phyloP scores from a whole-genome alignment of 2,797 vertebrate genomes.

The Salarias fasciatus region DNA sequence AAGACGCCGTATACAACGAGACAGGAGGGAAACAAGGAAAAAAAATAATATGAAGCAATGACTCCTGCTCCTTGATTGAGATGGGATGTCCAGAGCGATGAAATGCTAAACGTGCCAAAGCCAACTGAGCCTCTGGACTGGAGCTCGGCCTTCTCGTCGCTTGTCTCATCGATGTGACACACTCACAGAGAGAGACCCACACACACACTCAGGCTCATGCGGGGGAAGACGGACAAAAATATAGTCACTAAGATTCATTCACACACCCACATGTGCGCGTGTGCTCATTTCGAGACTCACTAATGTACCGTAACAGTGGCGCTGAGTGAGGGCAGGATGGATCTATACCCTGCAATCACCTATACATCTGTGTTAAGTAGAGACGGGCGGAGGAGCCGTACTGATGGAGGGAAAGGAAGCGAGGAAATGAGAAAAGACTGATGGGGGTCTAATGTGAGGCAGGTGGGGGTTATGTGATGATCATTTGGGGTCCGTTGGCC shows the following conservation, averaged over 20 bases:
- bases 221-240: conserved; percentile 25
- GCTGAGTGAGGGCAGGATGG: conserved; percentile 38
- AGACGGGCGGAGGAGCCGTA: conserved; percentile 3
- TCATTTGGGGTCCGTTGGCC: conserved; percentile 41
- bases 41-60: conserved; percentile 3
- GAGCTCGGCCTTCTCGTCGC: conserved; percentile 51
- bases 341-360: conserved; percentile 45
- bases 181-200: conserved; percentile 32
- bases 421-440: conserved; percentile 35
- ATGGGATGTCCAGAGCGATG: conserved; percentile 41
- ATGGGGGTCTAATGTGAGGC: conserved; percentile 33
- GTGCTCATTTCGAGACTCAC: conserved; percentile 25
- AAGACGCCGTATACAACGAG: too few relatives aligned
- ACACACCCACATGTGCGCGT: conserved; percentile 24
- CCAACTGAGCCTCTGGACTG: conserved; percentile 31
- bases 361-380: conserved; percentile 42
- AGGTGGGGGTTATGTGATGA: conserved; percentile 40
- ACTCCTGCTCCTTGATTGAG: conserved; percentile 18
- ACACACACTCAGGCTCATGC: conserved; percentile 8
- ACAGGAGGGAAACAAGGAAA: too few relatives aligned
- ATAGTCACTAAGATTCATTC: conserved; percentile 36
- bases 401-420: conserved; percentile 18
- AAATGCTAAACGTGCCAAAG: conserved; percentile 41
- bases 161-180: conserved; percentile 80
- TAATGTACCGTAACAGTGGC: conserved; percentile 2